phyloP scores from a whole-genome alignment of 1,140 invertebrate species.

The Rhynchophorus ferrugineus region DNA sequence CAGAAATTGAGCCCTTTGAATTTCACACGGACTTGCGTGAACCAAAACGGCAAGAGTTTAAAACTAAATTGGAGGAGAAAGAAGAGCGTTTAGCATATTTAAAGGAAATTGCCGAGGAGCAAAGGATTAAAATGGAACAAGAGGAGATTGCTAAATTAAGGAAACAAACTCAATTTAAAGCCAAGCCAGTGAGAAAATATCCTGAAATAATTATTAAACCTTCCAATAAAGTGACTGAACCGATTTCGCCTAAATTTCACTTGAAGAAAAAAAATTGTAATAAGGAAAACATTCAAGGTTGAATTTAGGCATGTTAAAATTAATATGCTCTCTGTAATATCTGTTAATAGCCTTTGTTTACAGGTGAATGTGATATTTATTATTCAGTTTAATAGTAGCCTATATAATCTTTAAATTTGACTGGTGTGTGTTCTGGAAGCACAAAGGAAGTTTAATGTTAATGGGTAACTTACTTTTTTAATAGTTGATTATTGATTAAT shows the following conservation, averaged over 20 bases:
- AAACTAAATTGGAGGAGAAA: conserved; percentile 38
- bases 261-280: neutral
- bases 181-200: conserved; percentile 27
- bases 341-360: no score
- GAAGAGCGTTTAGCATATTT: conserved; percentile 35
- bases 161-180: conserved; percentile 23
- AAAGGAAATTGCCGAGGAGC: conserved; percentile 8
- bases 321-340: no score
- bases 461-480: no score
- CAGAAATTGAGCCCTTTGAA: conserved; percentile 37
- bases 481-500: no score
- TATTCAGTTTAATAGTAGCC: no score
- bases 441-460: no score
- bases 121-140: conserved; percentile 7
- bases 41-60: conserved; percentile 42
- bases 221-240: conserved; percentile 23
- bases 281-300: neutral
- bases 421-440: no score
- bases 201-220: conserved; percentile 21
- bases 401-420: no score
- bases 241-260: conserved; percentile 24
- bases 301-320: no score
- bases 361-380: no score
- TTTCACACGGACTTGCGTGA: conserved; percentile 45
- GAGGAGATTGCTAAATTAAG: conserved; percentile 12